These are phyloP conservation scores for Eulemur mongoz DNA, from an alignment of 2,797 vertebrate species.

Conservation along the genomic window DNA sequence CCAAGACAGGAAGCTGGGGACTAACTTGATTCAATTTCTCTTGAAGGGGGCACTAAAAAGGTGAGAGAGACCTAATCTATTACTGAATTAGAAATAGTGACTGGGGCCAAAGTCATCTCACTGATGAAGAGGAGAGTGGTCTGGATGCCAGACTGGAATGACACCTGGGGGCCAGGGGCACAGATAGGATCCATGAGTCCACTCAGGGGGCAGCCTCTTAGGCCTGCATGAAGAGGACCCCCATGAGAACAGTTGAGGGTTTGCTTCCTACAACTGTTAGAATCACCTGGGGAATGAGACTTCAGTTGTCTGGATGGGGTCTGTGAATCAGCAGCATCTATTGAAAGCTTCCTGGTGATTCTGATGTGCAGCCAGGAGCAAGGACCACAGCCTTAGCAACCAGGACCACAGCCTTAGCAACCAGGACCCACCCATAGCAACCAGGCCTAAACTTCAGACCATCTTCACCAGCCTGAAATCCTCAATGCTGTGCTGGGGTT, in stretches of 20 bases:
- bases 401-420: neutral
- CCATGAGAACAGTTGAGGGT: neutral
- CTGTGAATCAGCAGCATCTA: neutral
- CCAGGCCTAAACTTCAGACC: neutral
- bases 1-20: neutral
- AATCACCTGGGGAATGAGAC: neutral
- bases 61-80: neutral
- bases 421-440: neutral
- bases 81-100: neutral
- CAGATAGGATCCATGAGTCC: neutral
- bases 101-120: neutral
- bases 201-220: neutral
- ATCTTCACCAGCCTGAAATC: neutral
- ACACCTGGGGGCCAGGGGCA: accelerated
- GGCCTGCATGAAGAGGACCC: neutral
- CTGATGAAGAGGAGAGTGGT: neutral
- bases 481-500: neutral
- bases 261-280: neutral
- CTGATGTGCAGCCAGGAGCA: neutral
- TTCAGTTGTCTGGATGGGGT: neutral
- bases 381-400: neutral
- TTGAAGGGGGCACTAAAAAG: neutral
- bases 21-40: neutral
- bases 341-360: neutral
- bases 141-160: neutral